Evolutionary conservation across 2,888 invertebrate genomes (phyloP).

Genomic region (Hirtodrosophila trivittata): DNA sequence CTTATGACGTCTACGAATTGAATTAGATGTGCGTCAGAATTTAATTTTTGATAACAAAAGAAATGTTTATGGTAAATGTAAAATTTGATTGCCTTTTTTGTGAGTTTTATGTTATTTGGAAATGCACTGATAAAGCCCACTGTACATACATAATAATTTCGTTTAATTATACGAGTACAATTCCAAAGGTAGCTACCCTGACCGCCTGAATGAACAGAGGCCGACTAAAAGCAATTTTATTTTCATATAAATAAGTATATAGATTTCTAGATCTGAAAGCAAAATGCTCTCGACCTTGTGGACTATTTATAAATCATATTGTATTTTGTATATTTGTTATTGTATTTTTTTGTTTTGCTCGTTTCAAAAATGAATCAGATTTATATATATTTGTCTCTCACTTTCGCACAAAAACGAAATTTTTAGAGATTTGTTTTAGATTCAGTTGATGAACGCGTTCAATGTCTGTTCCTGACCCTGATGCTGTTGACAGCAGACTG

Average conservation of each 20-base stretch:
- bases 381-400: slow-evolving; percentile 34
- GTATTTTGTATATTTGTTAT: slow-evolving; percentile 56
- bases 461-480: slow-evolving; percentile 62
- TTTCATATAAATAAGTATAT: too few relatives aligned
- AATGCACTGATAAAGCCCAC: background rate
- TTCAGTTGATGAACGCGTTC: slow-evolving; percentile 63
- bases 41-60: too few relatives aligned
- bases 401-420: too few relatives aligned
- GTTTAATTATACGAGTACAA: slow-evolving; percentile 34
- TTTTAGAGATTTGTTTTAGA: slow-evolving; percentile 26
- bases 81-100: too few relatives aligned
- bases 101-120: too few relatives aligned
- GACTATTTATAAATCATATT: slow-evolving; percentile 60
- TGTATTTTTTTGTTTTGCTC: slow-evolving; percentile 31
- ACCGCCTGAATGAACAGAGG: slow-evolving; percentile 3
- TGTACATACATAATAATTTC: slow-evolving; percentile 22
- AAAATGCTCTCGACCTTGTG: slow-evolving; percentile 60
- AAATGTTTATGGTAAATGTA: too few relatives aligned
- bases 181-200: slow-evolving; percentile 28
- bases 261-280: slow-evolving; percentile 32
- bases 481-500: slow-evolving; percentile 28
- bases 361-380: too few relatives aligned
- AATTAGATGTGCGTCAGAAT: too few relatives aligned
- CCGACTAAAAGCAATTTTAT: slow-evolving; percentile 29
- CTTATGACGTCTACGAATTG: background rate